Evolutionary conservation across 2,888 invertebrate species (phyloP), one percentile per base, ranked within the genome.

Genomic region (Sinodicranocentrus sp.): DNA sequence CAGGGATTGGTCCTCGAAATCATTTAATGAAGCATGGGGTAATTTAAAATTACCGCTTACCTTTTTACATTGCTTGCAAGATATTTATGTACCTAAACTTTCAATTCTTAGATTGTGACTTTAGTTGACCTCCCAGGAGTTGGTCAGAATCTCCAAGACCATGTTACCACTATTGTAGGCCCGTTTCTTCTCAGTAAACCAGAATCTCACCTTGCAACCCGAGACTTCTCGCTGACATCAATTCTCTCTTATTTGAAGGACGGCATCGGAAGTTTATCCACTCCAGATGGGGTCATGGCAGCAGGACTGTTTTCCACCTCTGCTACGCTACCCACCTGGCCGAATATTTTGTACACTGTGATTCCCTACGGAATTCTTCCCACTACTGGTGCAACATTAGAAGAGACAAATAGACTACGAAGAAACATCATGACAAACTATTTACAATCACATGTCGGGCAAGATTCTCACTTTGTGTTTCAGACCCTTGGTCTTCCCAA

Each of bases 11-110:
- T 1, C 84, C 84, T 8, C 2, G 1, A 8, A 63, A 79, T 0
- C 79, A 84, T 44, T 54, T 84, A 10, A 33, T 48, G n/a, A 63
- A 79, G 17, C 23, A 67, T 71, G 79, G 79, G 70, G 33, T n/a
- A n/a, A n/a, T n/a, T n/a, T n/a, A n/a, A n/a, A n/a, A n/a, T n/a
- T n/a, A n/a, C n/a, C n/a, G n/a, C n/a, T n/a, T n/a, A n/a, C n/a
- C n/a, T n/a, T n/a, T n/a, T n/a, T n/a, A n/a, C n/a, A n/a, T n/a
- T n/a, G n/a, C n/a, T n/a, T n/a, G n/a, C n/a, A n/a, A n/a, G n/a
- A n/a, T n/a, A n/a, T n/a, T n/a, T n/a, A n/a, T n/a, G n/a, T n/a
- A n/a, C n/a, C n/a, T n/a, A n/a, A n/a, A n/a, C n/a, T n/a, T n/a
- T n/a, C n/a, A n/a, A n/a, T n/a, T n/a, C n/a, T n/a, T n/a, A n/a